Base-by-base conservation (phyloP, 2,888 invertebrate genomes). In the Volucella bombylans region DNA sequence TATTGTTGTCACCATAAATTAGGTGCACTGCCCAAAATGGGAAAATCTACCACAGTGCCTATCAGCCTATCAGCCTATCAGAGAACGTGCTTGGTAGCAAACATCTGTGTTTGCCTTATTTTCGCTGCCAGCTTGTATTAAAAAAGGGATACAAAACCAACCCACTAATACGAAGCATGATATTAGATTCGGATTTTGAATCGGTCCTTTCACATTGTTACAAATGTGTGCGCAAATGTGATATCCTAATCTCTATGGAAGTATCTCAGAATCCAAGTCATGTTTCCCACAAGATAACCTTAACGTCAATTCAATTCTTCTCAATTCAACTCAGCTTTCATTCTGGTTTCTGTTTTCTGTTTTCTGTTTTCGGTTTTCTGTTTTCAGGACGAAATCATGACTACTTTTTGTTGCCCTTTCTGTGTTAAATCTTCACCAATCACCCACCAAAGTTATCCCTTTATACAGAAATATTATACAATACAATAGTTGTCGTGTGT, bases 281-380 rank as follows among this genome's bases (percentile, higher is more conserved):
- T 85, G 81, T 77, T 81, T 81, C 71, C 85, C 76, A 62, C 85
- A 85, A 85, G 85, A 85, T 85, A 85, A 81, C 85, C 80, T 76
- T 81, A 72, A 85, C 81, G 85, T 76, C 85, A 76, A 85, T 85
- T 85, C 85, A 77, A 76, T 80, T 76, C 72, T 76, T 59, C 80
- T 80, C 61, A 31, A 31, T 31, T 31, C 31, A 31, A 6, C 6
- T 31, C 31, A 31, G 31, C 71, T 65, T 54, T 68, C 49, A 61
- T 61, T 61, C 41, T 65, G 54, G 47, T 59, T 64, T 52, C 55
- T 55, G 31, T 80, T 62, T 77, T 62, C 62, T 39, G 55, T 54
- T 50, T 45, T 52, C 52, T 65, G 54, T 41, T 59, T 69, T 52
- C 55, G 50, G 31, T 80, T 62, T 77, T 47, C 10, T 23, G 31